Base-by-base conservation (phyloP, 92 coral and sea anemone genomes). In the Palythoa grandis region DNA sequence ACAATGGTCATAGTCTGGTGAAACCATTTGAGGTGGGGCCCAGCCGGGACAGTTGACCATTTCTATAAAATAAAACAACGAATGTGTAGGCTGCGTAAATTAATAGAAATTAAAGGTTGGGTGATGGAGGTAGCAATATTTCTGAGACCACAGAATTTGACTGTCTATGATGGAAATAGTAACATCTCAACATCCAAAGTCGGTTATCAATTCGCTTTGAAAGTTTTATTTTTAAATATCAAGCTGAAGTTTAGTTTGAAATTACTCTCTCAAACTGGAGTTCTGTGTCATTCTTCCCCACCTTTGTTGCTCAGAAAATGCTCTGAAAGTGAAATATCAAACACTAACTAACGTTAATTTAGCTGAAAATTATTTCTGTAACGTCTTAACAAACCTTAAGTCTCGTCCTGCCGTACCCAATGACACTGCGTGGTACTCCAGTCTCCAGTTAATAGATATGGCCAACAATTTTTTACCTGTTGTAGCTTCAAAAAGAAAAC, bases 11-110 rank as follows among this genome's bases (percentile, higher is more conserved):
- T 17, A 35, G 43, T 74, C 74, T 52, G 2, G n/a, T 80, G 23
- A 39, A 80, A 80, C 39, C 85, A 80, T 80, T 80, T 80, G 85
- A 74, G 50, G 85, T 65, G 85, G 85, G 85, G 85, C 85, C 85
- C 43, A 47, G 85, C 85, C 74, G 85, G 85, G 85, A 47, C 74
- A 48, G 40, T 22, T 50, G 85, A 63, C 72, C 83, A 61, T 4
- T 52, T n/a, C 57, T 35, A 35, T 65, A 52, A 47, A 67, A 67
- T 17, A 65, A 80, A 80, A 66, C 56, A 52, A 14, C 14, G 15
- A 13, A 20, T 38, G n/a, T 2, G 6, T 47, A 24, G 13, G 40
- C 23, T 22, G 61, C 40, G 23, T 5, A 72, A 3, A 15, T 5
- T 16, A 35, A 25, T 69, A 37, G 3, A 11, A 69, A 65, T 10